Evolutionary conservation across 2,888 invertebrate genomes (phyloP), one percentile per base, ranked within the genome.

Genomic region (Eristalis intricaria): DNA sequence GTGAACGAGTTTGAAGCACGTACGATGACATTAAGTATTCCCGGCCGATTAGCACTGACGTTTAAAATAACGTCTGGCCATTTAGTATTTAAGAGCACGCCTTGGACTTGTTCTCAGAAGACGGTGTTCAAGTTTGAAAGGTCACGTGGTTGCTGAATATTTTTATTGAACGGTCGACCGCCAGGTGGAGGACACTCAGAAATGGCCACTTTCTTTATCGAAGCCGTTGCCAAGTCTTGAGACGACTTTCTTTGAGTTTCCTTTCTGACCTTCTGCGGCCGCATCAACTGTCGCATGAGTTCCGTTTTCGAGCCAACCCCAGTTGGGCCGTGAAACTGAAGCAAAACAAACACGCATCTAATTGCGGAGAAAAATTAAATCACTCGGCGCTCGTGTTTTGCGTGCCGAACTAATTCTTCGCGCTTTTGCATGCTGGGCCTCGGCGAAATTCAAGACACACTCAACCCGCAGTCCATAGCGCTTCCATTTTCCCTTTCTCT

Each of bases 401-500:
- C 50, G 50, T 50, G 19, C 50, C 50, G 50, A 50, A 50, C 50
- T 5, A 19, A 19, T 50, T 50, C 50, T 19, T n/a, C 19, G 8
- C 8, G 50, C 8, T 50, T 50, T 60, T 13, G 60, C 13, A 60
- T 26, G 60, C 50, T 50, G 19, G 50, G 43, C 43, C n/a, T 22
- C 23, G 23, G 22, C 38, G 38, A 71, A 26, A 68, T 73, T 78
- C 60, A 65, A 75, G 60, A 19, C 79, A 74, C 43, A 69, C 74
- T 61, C 69, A 38, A 23, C 66, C 4, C 32, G 23, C 50, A 19
- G 50, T 19, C 19, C 50, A 19, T 26, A 26, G 19, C 65, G 60
- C 35, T 40, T n/a, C n/a, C 22, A 70, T 64, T 84, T 84, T 84
- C 80, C 80, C 84, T 80, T 84, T 80, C 79, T 79, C 84, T 68